A percentile compares a stretch with the other conserved stretches of the same genome.
Conservation (phyloP, 2,113 vertebrate species). For the Origma solitaria region DNA sequence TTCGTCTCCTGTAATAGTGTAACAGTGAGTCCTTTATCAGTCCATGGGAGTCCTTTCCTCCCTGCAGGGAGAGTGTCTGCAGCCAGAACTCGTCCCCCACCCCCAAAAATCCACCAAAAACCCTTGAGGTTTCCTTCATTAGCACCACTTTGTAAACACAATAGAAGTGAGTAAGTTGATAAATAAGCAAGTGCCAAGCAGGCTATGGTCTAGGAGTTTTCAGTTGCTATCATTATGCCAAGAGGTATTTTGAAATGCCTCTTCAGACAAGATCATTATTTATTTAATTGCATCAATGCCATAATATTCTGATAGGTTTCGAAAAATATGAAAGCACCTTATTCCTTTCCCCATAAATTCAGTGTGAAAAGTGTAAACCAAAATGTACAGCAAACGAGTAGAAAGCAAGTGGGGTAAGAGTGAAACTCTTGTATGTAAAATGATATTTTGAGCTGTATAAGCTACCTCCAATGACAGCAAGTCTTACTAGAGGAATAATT, state of each 20-base stretch:
- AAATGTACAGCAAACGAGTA: background rate
- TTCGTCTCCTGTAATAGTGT: conserved; percentile 76
- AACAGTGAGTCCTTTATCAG: conserved; percentile 66
- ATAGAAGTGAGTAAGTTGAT: conserved; percentile 20
- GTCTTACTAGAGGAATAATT: background rate
- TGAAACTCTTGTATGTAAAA: background rate
- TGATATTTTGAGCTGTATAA: background rate
- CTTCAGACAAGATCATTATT: conserved; percentile 56
- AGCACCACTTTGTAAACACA: conserved; percentile 15
- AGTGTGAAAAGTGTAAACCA: background rate
- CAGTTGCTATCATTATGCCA: conserved; percentile 17
- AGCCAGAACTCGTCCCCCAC: background rate
- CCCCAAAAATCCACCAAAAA: background rate
- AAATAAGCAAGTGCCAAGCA: conserved; percentile 10
- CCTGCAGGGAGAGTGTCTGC: background rate
- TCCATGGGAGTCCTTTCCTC: conserved; percentile 35
- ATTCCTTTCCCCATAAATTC: background rate
- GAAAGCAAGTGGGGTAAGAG: background rate
- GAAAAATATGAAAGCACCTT: background rate
- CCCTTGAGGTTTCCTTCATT: background rate
- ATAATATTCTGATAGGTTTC: background rate
- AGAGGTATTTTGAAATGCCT: conserved; percentile 42
- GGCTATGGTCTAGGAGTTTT: conserved; percentile 6
- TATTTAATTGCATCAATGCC: background rate
- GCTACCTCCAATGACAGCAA: background rate